Evolutionary conservation across 2,797 vertebrate species (phyloP), one percentile per base, ranked within the genome.

Genomic region (Acrossocheilus wenchowensis): DNA sequence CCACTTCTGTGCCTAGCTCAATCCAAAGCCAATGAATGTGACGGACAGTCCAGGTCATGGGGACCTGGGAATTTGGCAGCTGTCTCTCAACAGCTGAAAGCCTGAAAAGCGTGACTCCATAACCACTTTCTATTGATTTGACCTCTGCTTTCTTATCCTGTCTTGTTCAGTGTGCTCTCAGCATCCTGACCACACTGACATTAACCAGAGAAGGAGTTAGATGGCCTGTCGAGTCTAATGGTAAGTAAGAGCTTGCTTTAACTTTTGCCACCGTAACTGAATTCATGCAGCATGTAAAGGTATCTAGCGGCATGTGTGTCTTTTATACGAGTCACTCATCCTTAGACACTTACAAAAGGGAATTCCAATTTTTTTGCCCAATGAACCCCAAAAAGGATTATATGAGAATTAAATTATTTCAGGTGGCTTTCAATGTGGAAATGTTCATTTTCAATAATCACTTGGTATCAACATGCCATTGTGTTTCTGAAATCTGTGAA

Each of bases 181-280:
- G 60, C n/a, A 19, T 60, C 34, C 39, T 19, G 9, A 21, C 5
- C 52, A 83, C 6, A 50, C 7, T 78, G 52, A 84, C 68, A 71
- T 79, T 71, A 73, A 72, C 54, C 54, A 87, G 41, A 78, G 48
- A 50, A 62, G 12, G 43, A 83, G 84, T 79, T 73, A 48, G 30
- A 60, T 36, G 8, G 10, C 34, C 39, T 83, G 34, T 73, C 26
- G 17, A 34, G 66, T 79, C 36, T 85, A 72, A 69, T 10, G 17
- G 48, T 8, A 75, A 36, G 54, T 78, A 78, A 68, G 48, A 57
- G 66, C n/a, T 21, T 60, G 39, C 36, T 79, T 79, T 43, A 73
- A 72, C 73, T 85, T 23, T 79, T 57, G 45, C 14, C 15, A 1
- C 83, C 15, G 19, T 69, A 17, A 71, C 34, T 19, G 26, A 75